Evolutionary conservation across 1,140 invertebrate species (phyloP), one percentile per base, ranked within the genome.

Genomic region (Agrilus planipennis): DNA sequence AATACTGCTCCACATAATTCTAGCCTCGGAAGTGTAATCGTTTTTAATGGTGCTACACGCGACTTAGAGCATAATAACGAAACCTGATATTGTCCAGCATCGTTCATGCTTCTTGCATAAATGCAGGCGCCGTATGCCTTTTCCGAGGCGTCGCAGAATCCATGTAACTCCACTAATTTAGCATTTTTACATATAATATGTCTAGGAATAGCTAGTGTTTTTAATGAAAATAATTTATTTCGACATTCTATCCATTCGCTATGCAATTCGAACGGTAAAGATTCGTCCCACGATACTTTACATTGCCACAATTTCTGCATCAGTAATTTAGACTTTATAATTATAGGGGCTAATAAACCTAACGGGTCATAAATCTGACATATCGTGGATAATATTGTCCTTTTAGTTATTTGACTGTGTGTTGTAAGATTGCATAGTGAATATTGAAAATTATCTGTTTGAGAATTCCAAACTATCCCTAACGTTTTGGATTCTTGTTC

Each of bases 131-230:
- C 49, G 29, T 50, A 55, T 23, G 43, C 49, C 11, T 27, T 43
- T 31, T 54, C 52, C n/a, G 46, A 49, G 16, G 61, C 57, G 41
- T 60, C 58, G 28, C 47, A 54, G 32, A 60, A 61, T 7, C 53
- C 53, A 57, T 32, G 51, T 19, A 60, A 15, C 42, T 58, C 47
- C 11, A 57, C 16, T 34, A 4, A 17, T 15, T 11, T 31, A 11
- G 11, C 12, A 19, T 29, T 40, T 2, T 19, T 15, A 5, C 10
- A 19, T 11, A 16, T 5, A 7, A 19, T 28, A 10, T 19, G 21
- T 20, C 38, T 17, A n/a, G 25, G 25, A n/a, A 40, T 19, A 17
- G 7, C 15, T 30, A 40, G 16, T 9, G 29, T 16, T 9, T 29
- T 30, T 20, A 40, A 15, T n/a, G 18, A 17, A 20, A n/a, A n/a